Percentiles rank a stretch among this genome's conserved stretches.
Evolutionary conservation across 1,140 invertebrate species (phyloP).

Genomic region (Pantala flavescens): DNA sequence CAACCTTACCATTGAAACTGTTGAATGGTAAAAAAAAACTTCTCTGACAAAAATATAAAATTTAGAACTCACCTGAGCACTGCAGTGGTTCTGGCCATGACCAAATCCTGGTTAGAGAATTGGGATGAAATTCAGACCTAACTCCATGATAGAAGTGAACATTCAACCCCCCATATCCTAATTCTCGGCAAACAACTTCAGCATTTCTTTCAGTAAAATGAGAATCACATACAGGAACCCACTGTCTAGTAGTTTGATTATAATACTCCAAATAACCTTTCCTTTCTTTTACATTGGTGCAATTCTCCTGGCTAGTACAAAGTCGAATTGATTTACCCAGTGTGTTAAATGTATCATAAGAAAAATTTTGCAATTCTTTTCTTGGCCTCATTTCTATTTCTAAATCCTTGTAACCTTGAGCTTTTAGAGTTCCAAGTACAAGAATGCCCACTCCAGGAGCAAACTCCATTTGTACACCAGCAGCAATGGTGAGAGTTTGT

Average conservation of each 20-base stretch:
- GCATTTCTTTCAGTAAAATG: constrained; percentile 91
- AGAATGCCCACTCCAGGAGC: constrained; percentile 94
- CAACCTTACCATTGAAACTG: no score
- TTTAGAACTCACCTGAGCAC: constrained; percentile 47
- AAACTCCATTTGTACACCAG: constrained; percentile 89
- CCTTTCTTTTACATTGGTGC: constrained; percentile 35
- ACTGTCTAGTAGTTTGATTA: constrained; percentile 88
- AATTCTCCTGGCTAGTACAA: constrained; percentile 58
- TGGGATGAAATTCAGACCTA: constrained; percentile 73
- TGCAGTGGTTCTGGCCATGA: constrained; percentile 90
- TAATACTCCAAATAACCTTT: constrained; percentile 84
- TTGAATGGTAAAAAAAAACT: no score
- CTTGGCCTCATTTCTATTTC: constrained; percentile 77
- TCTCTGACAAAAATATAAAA: no score
- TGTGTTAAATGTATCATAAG: neutral
- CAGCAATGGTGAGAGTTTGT: constrained; percentile 67
- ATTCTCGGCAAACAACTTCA: constrained; percentile 86
- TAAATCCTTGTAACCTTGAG: constrained; percentile 62
- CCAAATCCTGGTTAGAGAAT: constrained; percentile 72
- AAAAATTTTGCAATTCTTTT: constrained; percentile 13
- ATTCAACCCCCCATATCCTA: constrained; percentile 84
- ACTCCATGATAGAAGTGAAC: constrained; percentile 71
- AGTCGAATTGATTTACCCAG: constrained; percentile 49
- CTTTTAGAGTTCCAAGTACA: constrained; percentile 83
- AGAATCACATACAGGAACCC: constrained; percentile 93